Evolutionary conservation across 1,140 invertebrate species (phyloP).

Genomic region (Melipona quadrifasciata): DNA sequence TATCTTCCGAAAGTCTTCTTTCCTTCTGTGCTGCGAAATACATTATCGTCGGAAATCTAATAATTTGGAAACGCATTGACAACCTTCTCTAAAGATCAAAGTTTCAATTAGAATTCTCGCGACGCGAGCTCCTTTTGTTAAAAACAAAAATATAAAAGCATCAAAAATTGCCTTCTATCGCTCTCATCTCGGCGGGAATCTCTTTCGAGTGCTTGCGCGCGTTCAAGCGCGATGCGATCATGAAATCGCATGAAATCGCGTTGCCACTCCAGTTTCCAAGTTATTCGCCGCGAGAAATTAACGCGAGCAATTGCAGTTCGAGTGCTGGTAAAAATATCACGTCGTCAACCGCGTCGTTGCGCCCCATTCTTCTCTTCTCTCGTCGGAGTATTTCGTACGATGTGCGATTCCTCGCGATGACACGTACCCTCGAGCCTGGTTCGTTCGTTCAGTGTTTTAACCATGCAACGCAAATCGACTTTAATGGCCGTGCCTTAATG

Average conservation of each 20-base stretch:
- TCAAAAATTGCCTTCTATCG: background rate
- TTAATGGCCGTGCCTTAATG: conserved; percentile 65
- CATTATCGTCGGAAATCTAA: too few relatives aligned
- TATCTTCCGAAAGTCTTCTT: too few relatives aligned
- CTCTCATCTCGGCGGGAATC: background rate
- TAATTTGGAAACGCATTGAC: too few relatives aligned
- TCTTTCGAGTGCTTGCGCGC: background rate
- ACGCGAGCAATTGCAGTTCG: background rate
- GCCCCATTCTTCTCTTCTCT: background rate
- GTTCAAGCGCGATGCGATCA: too few relatives aligned
- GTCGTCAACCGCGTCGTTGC: background rate
- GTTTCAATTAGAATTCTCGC: background rate
- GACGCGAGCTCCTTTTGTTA: too few relatives aligned
- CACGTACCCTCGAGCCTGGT: conserved; percentile 19
- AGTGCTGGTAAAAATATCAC: background rate
- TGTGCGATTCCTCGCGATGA: conserved; percentile 30
- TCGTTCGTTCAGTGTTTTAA: conserved; percentile 44
- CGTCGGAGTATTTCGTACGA: background rate
- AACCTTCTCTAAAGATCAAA: background rate
- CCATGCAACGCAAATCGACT: conserved; percentile 60
- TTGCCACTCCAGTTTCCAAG: background rate
- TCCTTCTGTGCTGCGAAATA: too few relatives aligned
- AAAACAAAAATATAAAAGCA: background rate
- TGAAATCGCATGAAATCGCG: background rate
- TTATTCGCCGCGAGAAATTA: background rate